Evolutionary conservation across 2,888 invertebrate species (phyloP).

Genomic region (Caradrina kadenii): DNA sequence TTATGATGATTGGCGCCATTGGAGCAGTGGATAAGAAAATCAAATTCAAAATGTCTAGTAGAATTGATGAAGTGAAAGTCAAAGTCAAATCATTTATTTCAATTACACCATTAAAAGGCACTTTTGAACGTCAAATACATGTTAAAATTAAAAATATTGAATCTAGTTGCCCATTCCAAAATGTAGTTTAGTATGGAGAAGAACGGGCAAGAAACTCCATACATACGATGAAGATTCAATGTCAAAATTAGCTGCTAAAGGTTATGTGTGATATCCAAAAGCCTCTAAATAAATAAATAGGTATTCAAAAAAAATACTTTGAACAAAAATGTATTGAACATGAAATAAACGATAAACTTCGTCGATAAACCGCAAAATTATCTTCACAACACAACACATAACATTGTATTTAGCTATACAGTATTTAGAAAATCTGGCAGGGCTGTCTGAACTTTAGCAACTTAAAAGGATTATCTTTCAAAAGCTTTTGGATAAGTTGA

Average conservation of each 20-base stretch:
- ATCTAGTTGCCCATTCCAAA: no score
- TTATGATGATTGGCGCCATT: constrained; percentile 2
- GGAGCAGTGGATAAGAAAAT: background rate
- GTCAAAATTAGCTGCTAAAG: background rate
- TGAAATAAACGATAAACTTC: background rate
- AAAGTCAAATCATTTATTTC: no score
- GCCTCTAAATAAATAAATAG: no score
- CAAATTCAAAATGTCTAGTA: background rate
- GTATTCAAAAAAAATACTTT: background rate
- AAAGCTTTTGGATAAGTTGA: background rate
- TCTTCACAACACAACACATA: no score
- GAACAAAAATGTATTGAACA: background rate
- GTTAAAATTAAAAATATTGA: no score
- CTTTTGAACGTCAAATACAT: no score
- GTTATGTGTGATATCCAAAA: background rate
- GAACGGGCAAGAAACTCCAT: no score
- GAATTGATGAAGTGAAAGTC: no score
- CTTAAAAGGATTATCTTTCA: background rate
- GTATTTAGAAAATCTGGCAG: background rate
- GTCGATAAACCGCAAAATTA: background rate
- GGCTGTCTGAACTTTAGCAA: constrained; percentile 15
- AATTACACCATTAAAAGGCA: no score
- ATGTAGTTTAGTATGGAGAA: no score
- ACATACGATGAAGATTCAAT: no score
- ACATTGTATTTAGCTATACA: background rate